phyloP scores from a whole-genome alignment of 1,140 invertebrate species.

The Phymastichus coffea region DNA sequence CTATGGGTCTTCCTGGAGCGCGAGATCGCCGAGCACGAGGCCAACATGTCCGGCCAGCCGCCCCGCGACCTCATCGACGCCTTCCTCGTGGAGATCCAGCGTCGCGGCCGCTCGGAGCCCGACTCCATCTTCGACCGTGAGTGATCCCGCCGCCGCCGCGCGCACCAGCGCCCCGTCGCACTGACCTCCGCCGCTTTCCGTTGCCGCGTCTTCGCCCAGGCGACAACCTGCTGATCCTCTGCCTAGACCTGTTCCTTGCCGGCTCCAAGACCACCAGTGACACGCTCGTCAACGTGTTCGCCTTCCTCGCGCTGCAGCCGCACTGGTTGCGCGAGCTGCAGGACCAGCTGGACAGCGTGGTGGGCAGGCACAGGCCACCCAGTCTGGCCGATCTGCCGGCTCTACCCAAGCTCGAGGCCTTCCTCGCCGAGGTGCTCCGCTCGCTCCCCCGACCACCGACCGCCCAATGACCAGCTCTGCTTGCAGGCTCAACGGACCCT shows the following conservation, averaged over 20 bases:
- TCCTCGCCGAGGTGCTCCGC: conserved; percentile 53
- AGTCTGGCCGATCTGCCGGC: conserved; percentile 58
- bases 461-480: no score
- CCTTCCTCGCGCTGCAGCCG: conserved; percentile 66
- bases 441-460: no score
- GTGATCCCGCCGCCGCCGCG: conserved; percentile 9
- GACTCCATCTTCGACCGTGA: conserved; percentile 42
- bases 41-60: conserved; percentile 52
- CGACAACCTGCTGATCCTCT: conserved; percentile 66
- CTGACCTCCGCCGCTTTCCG: no score
- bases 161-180: not conserved
- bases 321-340: conserved; percentile 67
- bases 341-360: conserved; percentile 66
- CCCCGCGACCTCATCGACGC: conserved; percentile 71
- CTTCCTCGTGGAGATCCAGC: conserved; percentile 62
- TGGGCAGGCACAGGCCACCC: conserved; percentile 62
- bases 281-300: conserved; percentile 63
- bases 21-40: conserved; percentile 59
- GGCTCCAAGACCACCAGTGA: conserved; percentile 71
- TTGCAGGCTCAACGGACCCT: conserved; percentile 65
- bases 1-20: conserved; percentile 54
- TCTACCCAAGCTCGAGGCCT: conserved; percentile 48
- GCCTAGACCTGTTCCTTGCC: conserved; percentile 70
- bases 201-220: no score
- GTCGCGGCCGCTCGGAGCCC: no score